Evolutionary conservation across 2,888 invertebrate genomes (phyloP), one percentile per base, ranked within the genome.

Genomic region (Hydriomena furcata): DNA sequence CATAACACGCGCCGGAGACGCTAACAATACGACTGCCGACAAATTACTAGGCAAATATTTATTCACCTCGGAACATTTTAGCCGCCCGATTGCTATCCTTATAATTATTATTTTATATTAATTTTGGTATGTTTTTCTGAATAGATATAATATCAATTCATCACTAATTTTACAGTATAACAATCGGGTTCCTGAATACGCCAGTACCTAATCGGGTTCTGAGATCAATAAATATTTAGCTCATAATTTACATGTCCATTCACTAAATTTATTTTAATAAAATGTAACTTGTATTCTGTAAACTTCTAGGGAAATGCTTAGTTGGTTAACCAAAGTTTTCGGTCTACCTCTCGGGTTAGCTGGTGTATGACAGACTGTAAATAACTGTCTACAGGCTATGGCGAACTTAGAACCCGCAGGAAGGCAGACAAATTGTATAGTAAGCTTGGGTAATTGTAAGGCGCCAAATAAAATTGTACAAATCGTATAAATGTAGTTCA

Each of bases 381-480:
- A 31, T 12, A 13, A 3, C 12, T 13, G 31, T 31, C 31, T 7
- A 2, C 11, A 7, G 20, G 17, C 17, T 17, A 17, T 17, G 17
- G 17, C 4, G 4, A 17, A 4, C 17, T 17, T n/a, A n/a, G n/a
- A n/a, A n/a, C n/a, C n/a, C n/a, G 17, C 17, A 17, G 17, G 17
- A 3, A 17, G 11, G 28, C 21, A 5, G 30, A 21, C 20, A 11
- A n/a, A 24, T 31, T 12, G 21, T 23, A 17, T 4, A 8, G n/a
- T 31, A 44, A 28, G 17, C 27, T 35, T 27, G 34, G 10, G 1
- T 10, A 24, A 27, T 7, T 28, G 1, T 27, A 34, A 47, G 36
- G 48, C 48, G 48, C 31, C 42, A 42, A 42, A 31, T 36, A 27
- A 30, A 24, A 30, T 30, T 31, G 42, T 49, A 42, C 42, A 42